Evolutionary conservation across 2,113 vertebrate genomes (phyloP), one percentile per base, ranked within the genome.

Genomic region (Mystacornis crossleyi): DNA sequence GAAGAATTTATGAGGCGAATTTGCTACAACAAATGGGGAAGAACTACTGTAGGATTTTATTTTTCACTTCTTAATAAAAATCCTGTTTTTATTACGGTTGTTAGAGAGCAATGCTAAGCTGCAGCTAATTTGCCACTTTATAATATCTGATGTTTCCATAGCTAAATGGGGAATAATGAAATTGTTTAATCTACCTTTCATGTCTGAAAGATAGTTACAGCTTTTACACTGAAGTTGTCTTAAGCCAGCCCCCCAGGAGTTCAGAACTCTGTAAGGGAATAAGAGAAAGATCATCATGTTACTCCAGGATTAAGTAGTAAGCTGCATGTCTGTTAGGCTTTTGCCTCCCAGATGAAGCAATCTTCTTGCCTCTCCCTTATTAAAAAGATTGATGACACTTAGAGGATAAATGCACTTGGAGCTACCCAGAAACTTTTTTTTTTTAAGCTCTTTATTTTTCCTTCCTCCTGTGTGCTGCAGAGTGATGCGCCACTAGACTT

Each of bases 401-500:
- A 54, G 51, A 79, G 50, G 45, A 80, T 70, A 82, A 92, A 80
- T 91, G 38, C 24, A 12, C 31, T 73, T 34, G 55, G 80, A 93
- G 40, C 62, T 73, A 7, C 36, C 80, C 7, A 24, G 38, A 25
- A 65, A 4, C 1, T 17, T 18, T 43, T 43, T 42, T n/a, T 43
- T 43, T 43, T 8, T 81, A 73, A 89, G 38, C 54, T 83, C 36
- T 88, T 86, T 40, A 2, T 72, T 86, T 89, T 77, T 25, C 47
- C 47, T 92, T 73, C 62, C 51, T 74, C 43, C 2, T 33, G 10
- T 94, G 38, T 81, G 93, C 45, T 95, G 83, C 93, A 99, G 99
- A 99, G 99, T 54, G 99, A 99, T 47, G 99, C 99, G 93, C 99
- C 99, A 14, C 98, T 99, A 80, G 99, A 99, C 95, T 97, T 99